phyloP scores from a whole-genome alignment of 2,113 vertebrate species.

The Haemorhous mexicanus region DNA sequence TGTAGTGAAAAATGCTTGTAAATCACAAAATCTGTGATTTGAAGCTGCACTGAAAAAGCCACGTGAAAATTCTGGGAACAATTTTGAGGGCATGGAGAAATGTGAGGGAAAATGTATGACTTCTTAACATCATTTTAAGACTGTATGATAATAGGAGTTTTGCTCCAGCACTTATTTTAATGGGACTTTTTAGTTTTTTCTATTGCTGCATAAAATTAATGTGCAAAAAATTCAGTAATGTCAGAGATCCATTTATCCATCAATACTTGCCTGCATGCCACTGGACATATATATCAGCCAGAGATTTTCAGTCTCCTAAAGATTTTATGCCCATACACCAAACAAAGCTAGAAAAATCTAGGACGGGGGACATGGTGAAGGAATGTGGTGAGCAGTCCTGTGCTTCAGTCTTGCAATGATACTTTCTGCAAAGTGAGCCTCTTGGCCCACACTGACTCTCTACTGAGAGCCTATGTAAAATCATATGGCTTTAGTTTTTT shows the following conservation, averaged over 20 bases:
- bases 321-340: background rate
- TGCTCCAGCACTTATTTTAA: background rate
- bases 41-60: background rate
- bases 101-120: background rate
- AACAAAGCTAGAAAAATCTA: background rate
- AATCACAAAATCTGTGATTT: background rate
- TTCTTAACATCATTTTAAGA: background rate
- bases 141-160: background rate
- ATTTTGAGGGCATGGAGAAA: background rate
- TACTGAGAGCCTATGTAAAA: background rate
- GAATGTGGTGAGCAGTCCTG: accelerated
- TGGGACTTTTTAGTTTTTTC: background rate
- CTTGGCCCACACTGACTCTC: background rate
- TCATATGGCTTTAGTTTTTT: background rate
- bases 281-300: background rate
- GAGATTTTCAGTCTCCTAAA: background rate
- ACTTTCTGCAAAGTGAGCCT: background rate
- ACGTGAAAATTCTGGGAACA: background rate
- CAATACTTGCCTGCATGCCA: background rate
- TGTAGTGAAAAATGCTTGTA: background rate
- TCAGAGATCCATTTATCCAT: background rate
- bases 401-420: background rate
- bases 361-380: accelerated
- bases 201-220: background rate
- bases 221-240: background rate